Base-by-base conservation (phyloP, 2,888 invertebrate genomes). In the Timandra comae region DNA sequence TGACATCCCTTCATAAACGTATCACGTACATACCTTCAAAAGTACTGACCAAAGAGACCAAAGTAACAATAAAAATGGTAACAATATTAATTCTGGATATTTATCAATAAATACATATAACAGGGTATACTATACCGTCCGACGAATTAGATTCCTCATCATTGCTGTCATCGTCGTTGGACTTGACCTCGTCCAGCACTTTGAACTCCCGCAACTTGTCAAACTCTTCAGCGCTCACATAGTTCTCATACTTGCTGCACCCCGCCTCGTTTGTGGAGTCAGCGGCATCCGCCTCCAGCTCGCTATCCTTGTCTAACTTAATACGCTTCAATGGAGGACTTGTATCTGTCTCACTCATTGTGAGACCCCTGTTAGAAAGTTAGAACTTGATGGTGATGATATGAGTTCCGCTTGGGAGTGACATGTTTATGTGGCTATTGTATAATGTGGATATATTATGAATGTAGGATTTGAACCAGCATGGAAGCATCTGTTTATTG, bases 101-200 rank as follows among this genome's bases (percentile, higher is more conserved):
- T n/a, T n/a, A n/a, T n/a, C n/a, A n/a, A n/a, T n/a, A n/a, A n/a
- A n/a, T n/a, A n/a, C n/a, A n/a, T n/a, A n/a, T n/a, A n/a, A n/a
- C n/a, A n/a, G n/a, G n/a, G n/a, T n/a, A 31, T 20, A 39, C 38
- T 46, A 41, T 75, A 78, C 77, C 79, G 43, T 75, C 74, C 40
- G 77, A 76, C 38, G 67, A 73, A 19, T 81, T 73, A 0, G 73
- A 67, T 2, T 66, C 70, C 3, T 74, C 80, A 27, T 75, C 77
- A 4, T 74, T 73, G 49, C 73, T 78, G 39, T 81, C 79, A 25
- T 77, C 80, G 31, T 84, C 82, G 11, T 81, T 73, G 0, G 76
- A 73, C 42, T 72, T 78, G 2, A 82, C 76, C 49, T 86, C 86
- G 37, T 86, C 86, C 30, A 86, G 49, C 1, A 86, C 78, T 38